Evolutionary conservation across 1,140 invertebrate species (phyloP).

Genomic region (Nasonia vitripennis): DNA sequence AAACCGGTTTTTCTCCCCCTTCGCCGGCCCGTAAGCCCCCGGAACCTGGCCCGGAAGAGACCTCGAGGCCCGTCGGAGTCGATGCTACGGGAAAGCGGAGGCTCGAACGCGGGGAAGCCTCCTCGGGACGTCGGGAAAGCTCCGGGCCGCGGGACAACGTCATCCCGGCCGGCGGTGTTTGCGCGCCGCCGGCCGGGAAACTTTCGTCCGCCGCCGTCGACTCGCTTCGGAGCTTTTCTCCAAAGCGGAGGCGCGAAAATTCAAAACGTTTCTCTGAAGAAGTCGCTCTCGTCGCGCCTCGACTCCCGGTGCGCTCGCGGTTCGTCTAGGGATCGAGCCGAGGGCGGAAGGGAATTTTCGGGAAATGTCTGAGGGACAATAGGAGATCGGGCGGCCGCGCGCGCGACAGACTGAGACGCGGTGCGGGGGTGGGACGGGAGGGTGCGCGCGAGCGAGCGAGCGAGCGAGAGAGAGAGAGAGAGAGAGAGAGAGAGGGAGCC

Average conservation of each 20-base stretch:
- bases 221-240: not conserved
- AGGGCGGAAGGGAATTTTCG: slow-evolving; percentile 53
- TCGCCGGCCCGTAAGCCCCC: not conserved
- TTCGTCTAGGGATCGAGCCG: too few species aligned
- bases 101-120: not conserved
- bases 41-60: too few species aligned
- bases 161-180: slow-evolving; percentile 56
- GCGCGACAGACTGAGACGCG: slow-evolving; percentile 21
- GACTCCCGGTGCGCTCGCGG: not conserved
- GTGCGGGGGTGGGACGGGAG: slow-evolving; percentile 2
- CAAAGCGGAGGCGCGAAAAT: slow-evolving; percentile 39
- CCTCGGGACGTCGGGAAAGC: not conserved
- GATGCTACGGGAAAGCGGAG: too few species aligned
- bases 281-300: not conserved
- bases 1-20: not conserved
- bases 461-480: slow-evolving; percentile 6
- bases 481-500: slow-evolving; percentile 32
- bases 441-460: not conserved
- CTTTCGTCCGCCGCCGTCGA: slow-evolving; percentile 52
- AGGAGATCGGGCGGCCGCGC: not conserved
- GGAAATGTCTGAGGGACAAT: slow-evolving; percentile 52
- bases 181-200: slow-evolving; percentile 53
- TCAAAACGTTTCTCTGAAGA: slow-evolving; percentile 61
- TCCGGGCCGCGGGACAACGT: slow-evolving; percentile 50
- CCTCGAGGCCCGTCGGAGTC: not conserved